Conservation (phyloP, 2,797 vertebrate species). For the Phylloscopus collybita region DNA sequence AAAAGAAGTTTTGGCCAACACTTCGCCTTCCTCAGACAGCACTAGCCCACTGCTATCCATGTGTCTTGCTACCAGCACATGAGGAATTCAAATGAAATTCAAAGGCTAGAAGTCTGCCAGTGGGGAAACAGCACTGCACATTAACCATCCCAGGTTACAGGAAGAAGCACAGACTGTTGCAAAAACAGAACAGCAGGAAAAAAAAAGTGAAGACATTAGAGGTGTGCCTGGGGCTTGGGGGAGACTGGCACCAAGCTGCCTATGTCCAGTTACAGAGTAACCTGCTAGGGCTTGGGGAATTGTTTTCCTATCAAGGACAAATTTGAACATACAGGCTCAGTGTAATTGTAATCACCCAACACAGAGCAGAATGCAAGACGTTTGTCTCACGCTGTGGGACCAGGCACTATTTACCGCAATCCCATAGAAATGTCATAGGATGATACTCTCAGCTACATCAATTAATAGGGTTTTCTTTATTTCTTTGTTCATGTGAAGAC, state of each 20-base stretch:
- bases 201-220: neutral
- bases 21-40: neutral
- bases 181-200: neutral
- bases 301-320: neutral
- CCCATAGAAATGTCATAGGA: neutral
- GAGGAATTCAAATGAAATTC: neutral
- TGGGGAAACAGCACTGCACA: fast-evolving
- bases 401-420: neutral
- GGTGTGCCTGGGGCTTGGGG: neutral
- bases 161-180: neutral
- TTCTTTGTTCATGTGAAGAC: neutral
- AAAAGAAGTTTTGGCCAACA: neutral
- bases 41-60: no score
- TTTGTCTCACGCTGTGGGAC: neutral
- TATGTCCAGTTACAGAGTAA: neutral
- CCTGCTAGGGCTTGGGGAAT: neutral
- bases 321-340: neutral
- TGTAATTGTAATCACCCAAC: neutral
- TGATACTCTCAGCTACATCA: neutral
- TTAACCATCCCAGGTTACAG: neutral
- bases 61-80: neutral
- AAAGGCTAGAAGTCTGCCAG: neutral
- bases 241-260: neutral
- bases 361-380: neutral
- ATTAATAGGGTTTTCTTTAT: neutral